Conservation (phyloP, 2,113 vertebrate species). For the Pleuronectes platessa region DNA sequence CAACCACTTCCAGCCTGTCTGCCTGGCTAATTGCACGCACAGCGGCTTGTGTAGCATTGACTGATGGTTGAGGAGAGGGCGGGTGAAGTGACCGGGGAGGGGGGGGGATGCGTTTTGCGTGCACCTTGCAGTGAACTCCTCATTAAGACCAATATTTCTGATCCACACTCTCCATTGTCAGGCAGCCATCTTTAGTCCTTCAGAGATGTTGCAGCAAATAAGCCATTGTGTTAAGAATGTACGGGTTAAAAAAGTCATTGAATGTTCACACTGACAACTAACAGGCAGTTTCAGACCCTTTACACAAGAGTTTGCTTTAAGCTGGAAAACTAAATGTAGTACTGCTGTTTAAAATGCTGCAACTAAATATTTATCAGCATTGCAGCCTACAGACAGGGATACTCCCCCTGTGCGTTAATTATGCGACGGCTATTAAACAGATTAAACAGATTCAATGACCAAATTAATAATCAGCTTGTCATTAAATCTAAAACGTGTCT, state of each 20-base stretch:
- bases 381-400: background rate
- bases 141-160: conserved; percentile 69
- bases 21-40: conserved; percentile 73
- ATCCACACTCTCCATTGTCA: conserved; percentile 47
- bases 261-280: background rate
- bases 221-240: conserved; percentile 7
- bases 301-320: background rate
- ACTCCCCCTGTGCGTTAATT: background rate
- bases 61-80: conserved; percentile 51
- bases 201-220: background rate
- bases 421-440: background rate
- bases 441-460: background rate
- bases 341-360: background rate
- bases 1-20: conserved; percentile 68
- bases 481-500: background rate
- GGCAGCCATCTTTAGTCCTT: conserved; percentile 10
- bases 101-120: conserved; percentile 35
- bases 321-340: background rate
- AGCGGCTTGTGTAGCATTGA: conserved; percentile 64
- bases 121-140: conserved; percentile 57
- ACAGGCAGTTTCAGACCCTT: background rate
- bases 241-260: background rate
- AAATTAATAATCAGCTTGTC: background rate
- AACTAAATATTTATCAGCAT: background rate
- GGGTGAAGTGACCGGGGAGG: background rate